phyloP scores from a whole-genome alignment of 2,113 vertebrate genomes.

The Gobio gobio region DNA sequence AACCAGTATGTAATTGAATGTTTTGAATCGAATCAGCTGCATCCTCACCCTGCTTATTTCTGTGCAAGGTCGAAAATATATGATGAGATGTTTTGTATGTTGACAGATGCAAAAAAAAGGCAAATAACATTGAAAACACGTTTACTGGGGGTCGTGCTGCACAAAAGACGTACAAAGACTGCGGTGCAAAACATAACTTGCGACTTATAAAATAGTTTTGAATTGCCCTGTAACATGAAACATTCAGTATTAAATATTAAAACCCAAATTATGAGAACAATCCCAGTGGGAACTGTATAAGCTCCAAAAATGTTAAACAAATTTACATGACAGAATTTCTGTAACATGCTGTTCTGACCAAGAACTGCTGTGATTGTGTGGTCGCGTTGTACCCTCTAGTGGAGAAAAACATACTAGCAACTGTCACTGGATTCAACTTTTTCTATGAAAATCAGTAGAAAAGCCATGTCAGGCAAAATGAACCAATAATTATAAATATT shows the following conservation, averaged over 20 bases:
- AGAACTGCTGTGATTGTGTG: not conserved
- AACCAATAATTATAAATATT: conserved; percentile 16
- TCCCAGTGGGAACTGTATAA: not conserved
- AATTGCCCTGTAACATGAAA: not conserved
- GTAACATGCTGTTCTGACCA: not conserved
- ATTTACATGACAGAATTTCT: not conserved
- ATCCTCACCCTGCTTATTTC: conserved; percentile 17
- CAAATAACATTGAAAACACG: conserved; percentile 10
- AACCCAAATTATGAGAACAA: not conserved
- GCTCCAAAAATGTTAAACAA: not conserved
- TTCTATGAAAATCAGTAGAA: conserved; percentile 9
- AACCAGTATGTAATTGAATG: conserved; percentile 11
- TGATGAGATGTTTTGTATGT: conserved; percentile 10
- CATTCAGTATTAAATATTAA: conserved; percentile 3
- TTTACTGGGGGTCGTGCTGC: conserved; percentile 29
- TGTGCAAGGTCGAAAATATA: not conserved
- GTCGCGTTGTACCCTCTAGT: conserved; percentile 47
- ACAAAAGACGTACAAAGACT: conserved; percentile 4
- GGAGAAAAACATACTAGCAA: conserved; percentile 2
- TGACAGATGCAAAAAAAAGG: conserved; percentile 2
- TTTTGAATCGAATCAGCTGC: not conserved
- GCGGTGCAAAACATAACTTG: not conserved
- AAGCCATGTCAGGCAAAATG: not conserved
- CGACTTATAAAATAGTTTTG: conserved; percentile 1
- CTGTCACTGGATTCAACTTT: not conserved